These are phyloP conservation scores for Dysidea cf. avara DNA, from an alignment of 37 sponge, comb jelly and placozoan genomes.

Conservation along the genomic window DNA sequence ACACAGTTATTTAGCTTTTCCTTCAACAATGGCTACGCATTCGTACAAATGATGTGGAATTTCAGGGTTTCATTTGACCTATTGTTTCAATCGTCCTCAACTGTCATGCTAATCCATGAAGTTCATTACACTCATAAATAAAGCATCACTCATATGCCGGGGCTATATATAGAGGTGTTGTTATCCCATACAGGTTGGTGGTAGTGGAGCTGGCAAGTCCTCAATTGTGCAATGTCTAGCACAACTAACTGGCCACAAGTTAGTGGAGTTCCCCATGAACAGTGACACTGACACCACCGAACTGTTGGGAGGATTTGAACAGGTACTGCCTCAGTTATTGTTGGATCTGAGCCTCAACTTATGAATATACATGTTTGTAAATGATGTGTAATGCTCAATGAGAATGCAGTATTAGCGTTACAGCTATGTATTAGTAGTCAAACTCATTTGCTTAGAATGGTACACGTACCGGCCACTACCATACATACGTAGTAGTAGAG, in stretches of 20 bases:
- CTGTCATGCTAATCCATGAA: not conserved
- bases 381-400: too few species aligned
- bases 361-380: too few species aligned
- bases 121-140: not conserved
- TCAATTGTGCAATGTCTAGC: constrained; percentile 73
- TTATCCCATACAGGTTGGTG: constrained; percentile 70
- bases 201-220: constrained; percentile 70
- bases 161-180: not conserved
- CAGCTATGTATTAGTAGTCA: too few species aligned
- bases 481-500: too few species aligned
- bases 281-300: constrained; percentile 92
- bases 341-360: too few species aligned
- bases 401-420: too few species aligned
- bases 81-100: not conserved
- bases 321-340: too few species aligned
- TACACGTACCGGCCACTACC: too few species aligned
- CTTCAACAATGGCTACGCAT: too few species aligned
- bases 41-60: not conserved
- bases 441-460: too few species aligned
- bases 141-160: not conserved
- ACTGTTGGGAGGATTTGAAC: constrained; percentile 94
- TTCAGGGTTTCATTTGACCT: not conserved
- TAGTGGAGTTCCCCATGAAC: constrained; percentile 89
- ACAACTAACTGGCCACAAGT: constrained; percentile 74
- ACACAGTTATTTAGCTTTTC: too few species aligned